These are phyloP conservation scores for Cricetomys ansorgei DNA, from an alignment of 2,113 vertebrate genomes.

Conservation along the genomic window DNA sequence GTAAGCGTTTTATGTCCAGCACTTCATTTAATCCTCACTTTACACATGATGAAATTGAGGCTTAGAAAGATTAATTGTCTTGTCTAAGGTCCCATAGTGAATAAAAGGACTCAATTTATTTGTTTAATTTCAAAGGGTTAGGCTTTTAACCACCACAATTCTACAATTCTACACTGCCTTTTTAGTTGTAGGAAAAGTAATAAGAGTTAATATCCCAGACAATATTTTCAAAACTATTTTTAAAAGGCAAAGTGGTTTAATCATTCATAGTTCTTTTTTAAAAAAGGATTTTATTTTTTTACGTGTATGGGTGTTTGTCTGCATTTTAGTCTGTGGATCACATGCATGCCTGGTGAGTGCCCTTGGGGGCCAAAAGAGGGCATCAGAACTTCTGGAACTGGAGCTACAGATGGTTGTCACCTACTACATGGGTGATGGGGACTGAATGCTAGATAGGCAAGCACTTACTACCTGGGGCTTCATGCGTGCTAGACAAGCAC, in stretches of 20 bases:
- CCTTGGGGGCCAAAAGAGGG: too few species aligned
- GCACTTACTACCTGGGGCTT: too few species aligned
- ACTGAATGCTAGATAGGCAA: too few species aligned
- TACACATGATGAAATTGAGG: slow-evolving; percentile 57
- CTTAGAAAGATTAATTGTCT: slow-evolving; percentile 57
- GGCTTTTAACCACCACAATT: not conserved
- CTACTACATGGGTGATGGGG: too few species aligned
- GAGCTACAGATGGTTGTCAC: too few species aligned
- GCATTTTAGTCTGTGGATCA: too few species aligned
- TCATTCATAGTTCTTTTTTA: slow-evolving; percentile 7
- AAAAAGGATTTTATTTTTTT: too few species aligned
- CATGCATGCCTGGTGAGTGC: too few species aligned
- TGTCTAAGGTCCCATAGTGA: slow-evolving; percentile 53
- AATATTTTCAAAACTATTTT: not conserved
- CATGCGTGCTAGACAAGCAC: too few species aligned
- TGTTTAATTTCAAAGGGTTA: slow-evolving; percentile 49
- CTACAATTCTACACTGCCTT: not conserved
- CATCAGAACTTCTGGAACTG: too few species aligned
- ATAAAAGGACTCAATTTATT: slow-evolving; percentile 36
- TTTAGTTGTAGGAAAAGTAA: slow-evolving; percentile 53
- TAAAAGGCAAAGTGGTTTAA: slow-evolving; percentile 26
- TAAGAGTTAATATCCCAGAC: slow-evolving; percentile 46
- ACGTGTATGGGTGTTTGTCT: too few species aligned
- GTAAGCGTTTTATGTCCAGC: slow-evolving; percentile 51
- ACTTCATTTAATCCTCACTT: slow-evolving; percentile 65